phyloP scores from a whole-genome alignment of 2,113 vertebrate species.

The Ascaphus truei region DNA sequence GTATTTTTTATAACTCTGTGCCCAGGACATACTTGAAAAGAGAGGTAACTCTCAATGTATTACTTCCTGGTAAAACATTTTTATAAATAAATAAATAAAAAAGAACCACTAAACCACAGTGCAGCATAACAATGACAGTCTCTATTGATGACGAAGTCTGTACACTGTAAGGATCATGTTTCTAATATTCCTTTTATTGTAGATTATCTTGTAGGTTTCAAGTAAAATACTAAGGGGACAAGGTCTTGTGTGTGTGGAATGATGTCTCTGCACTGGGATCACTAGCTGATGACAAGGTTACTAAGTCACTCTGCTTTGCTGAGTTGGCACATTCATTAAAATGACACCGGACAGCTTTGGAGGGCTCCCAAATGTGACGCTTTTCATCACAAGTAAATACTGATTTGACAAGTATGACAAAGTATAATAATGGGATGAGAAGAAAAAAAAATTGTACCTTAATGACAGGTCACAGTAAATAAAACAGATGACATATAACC shows the following conservation, averaged over 20 bases:
- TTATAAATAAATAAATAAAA: too few species aligned
- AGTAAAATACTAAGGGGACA: slow-evolving; percentile 5
- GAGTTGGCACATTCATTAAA: slow-evolving; percentile 24
- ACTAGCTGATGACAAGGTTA: slow-evolving; percentile 26
- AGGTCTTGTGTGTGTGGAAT: slow-evolving; percentile 9
- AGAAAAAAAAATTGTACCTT: slow-evolving; percentile 5
- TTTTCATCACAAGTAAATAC: slow-evolving; percentile 14
- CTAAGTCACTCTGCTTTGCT: slow-evolving; percentile 17
- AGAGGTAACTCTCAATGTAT: too few species aligned
- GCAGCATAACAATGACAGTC: too few species aligned
- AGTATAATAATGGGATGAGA: slow-evolving; percentile 20
- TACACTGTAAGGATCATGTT: background rate
- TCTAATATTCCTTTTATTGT: background rate
- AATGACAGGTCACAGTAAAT: slow-evolving; percentile 18
- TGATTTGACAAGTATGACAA: slow-evolving; percentile 4
- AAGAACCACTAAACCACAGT: too few species aligned
- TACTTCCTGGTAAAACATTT: too few species aligned
- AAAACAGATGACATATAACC: background rate
- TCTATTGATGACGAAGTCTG: too few species aligned
- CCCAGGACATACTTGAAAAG: too few species aligned
- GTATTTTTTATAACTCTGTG: too few species aligned
- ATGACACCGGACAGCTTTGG: slow-evolving; percentile 7
- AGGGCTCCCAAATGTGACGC: background rate
- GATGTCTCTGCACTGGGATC: slow-evolving; percentile 3
- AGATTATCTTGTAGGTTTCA: background rate